Base-by-base conservation (phyloP, 2,888 invertebrate species). In the Geotrupes spiniger region DNA sequence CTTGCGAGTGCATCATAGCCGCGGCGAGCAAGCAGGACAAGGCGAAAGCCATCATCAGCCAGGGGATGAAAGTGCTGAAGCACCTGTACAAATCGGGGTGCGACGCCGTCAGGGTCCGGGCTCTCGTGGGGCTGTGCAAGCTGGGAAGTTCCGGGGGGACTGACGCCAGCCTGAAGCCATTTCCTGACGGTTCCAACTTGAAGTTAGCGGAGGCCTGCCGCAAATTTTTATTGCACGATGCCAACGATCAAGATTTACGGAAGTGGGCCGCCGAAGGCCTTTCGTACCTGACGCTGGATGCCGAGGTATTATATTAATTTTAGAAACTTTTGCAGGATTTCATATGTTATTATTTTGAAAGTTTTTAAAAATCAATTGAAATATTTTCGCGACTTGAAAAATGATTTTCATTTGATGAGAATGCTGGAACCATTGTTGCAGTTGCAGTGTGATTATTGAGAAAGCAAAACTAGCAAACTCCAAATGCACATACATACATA, bases 261-360 rank as follows among this genome's bases (percentile, higher is more conserved):
- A 89, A 92, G 64, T 98, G 97, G 96, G 95, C 97, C 0, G 91
- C 93, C 4, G 97, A 98, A 76, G 97, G 97, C 1, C 78, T 99
- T 3, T 95, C 97, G 0, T 99, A 97, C 68, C 77, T 99, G 4
- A 95, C 97, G 0, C 78, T 99, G 46, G 98, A 99, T 76, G 99
- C 96, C 6, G 98, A 99, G 72, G 58, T 58, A 42, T n/a, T n/a
- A n/a, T n/a, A n/a, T n/a, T n/a, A n/a, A n/a, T n/a, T n/a, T n/a
- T n/a, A n/a, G n/a, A n/a, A n/a, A n/a, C n/a, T n/a, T n/a, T n/a
- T n/a, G n/a, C n/a, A n/a, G n/a, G n/a, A n/a, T n/a, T n/a, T n/a
- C n/a, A n/a, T n/a, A n/a, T n/a, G n/a, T n/a, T n/a, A n/a, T n/a
- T n/a, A n/a, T n/a, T n/a, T n/a, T n/a, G n/a, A n/a, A n/a, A n/a